These are phyloP conservation scores for Oophaga pumilio DNA, from an alignment of 2,113 vertebrate genomes.

Conservation along the genomic window DNA sequence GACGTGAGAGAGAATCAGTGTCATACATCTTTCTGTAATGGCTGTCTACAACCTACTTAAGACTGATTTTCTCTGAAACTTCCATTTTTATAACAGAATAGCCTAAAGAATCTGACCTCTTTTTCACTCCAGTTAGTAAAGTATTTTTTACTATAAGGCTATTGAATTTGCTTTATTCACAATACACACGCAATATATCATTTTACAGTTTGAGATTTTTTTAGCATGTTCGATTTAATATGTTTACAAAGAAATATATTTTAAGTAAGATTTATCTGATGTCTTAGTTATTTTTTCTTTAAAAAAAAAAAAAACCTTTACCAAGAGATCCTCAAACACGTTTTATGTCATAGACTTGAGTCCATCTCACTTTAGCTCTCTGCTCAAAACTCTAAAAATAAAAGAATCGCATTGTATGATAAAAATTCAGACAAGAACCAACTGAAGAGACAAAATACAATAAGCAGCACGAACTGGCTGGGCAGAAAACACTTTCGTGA, in stretches of 20 bases:
- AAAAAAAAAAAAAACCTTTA: neutral
- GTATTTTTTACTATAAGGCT: neutral
- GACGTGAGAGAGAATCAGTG: neutral
- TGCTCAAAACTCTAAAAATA: neutral
- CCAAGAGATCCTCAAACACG: neutral
- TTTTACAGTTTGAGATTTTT: neutral
- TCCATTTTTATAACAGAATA: neutral
- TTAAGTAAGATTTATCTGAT: neutral
- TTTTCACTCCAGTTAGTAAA: no score
- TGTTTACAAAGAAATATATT: neutral
- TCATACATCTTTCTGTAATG: neutral
- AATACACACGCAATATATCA: neutral
- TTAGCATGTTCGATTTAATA: neutral
- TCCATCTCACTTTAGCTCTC: neutral
- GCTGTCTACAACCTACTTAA: neutral
- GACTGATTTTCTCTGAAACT: neutral
- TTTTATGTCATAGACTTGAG: neutral
- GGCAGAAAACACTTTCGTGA: slow-evolving; percentile 23
- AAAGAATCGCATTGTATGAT: neutral
- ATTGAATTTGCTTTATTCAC: neutral
- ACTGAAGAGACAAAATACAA: slow-evolving; percentile 18
- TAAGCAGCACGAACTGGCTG: neutral
- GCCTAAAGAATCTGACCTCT: no score
- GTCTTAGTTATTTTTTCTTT: neutral
- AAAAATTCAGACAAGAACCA: slow-evolving; percentile 14